Evolutionary conservation across 1,140 invertebrate species (phyloP), one percentile per base, ranked within the genome.

Genomic region (Drosophila quadrilineata): DNA sequence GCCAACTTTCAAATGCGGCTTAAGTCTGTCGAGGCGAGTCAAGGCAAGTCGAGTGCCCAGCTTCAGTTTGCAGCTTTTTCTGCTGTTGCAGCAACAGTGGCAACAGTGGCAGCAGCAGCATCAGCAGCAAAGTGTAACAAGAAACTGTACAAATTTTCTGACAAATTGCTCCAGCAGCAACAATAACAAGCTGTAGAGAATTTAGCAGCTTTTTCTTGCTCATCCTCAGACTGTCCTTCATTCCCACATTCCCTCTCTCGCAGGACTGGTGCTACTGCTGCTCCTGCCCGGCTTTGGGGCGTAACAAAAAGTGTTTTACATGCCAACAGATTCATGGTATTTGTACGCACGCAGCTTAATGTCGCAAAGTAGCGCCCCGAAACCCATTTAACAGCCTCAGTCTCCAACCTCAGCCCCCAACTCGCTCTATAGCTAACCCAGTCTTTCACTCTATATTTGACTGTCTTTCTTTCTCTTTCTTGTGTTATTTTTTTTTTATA

Each of bases 291-390:
- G 77, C 77, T 82, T 85, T 84, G 77, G 73, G 76, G 77, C 77
- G 77, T 73, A 77, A 84, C 77, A 82, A 82, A n/a, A 77, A 77
- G 77, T 82, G 77, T 82, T 82, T 82, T 82, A 82, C 77, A 82
- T 82, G 77, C 77, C 77, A 84, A 84, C 77, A 82, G 77, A 82
- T 82, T 82, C 77, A 84, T 82, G 77, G 77, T 85, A 82, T 82
- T 85, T 82, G 75, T 79, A 82, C 77, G 77, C 77, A 82, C 77
- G 79, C 64, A 85, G 77, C 77, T 85, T 82, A 85, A 85, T 85
- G 77, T 82, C 77, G 59, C 73, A 82, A 85, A 77, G 77, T 82
- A 73, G 59, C 73, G 84, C 60, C 77, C 71, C 43, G 38, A 12
- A 52, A 19, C 38, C 38, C 6, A 59, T 9, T n/a, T n/a, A n/a